phyloP scores from a whole-genome alignment of 2,888 invertebrate species.

The Clunio marinus region DNA sequence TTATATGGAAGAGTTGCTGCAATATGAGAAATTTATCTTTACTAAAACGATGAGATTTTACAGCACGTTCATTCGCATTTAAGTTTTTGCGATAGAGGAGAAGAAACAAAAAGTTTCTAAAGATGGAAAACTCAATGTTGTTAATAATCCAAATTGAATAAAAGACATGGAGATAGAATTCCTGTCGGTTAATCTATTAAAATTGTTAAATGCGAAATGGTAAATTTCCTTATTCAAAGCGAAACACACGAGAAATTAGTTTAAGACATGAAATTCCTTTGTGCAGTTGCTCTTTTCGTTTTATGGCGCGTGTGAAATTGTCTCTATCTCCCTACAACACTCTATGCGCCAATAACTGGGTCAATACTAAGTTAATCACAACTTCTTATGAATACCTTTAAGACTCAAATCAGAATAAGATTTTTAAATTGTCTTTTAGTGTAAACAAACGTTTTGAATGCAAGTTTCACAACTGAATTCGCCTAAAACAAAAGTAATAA shows the following conservation, averaged over 20 bases:
- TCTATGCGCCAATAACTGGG: neutral
- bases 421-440: neutral
- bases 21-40: too few relatives aligned
- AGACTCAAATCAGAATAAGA: neutral
- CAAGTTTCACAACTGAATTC: neutral
- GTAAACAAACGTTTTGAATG: neutral
- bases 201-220: neutral
- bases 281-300: neutral
- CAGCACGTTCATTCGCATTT: too few relatives aligned
- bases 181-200: neutral
- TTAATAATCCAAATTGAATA: conserved; percentile 34
- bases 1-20: too few relatives aligned
- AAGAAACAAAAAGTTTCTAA: neutral
- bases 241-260: too few relatives aligned
- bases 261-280: too few relatives aligned
- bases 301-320: conserved; percentile 30
- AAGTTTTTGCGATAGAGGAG: too few relatives aligned
- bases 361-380: too few relatives aligned
- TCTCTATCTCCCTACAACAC: neutral
- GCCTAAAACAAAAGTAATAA: neutral
- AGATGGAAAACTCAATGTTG: conserved; percentile 28
- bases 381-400: too few relatives aligned
- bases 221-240: neutral
- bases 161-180: conserved; percentile 27
- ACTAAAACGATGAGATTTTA: too few relatives aligned